These are phyloP conservation scores for Drosophila siamana DNA, from an alignment of 2,888 invertebrate species.

Conservation along the genomic window DNA sequence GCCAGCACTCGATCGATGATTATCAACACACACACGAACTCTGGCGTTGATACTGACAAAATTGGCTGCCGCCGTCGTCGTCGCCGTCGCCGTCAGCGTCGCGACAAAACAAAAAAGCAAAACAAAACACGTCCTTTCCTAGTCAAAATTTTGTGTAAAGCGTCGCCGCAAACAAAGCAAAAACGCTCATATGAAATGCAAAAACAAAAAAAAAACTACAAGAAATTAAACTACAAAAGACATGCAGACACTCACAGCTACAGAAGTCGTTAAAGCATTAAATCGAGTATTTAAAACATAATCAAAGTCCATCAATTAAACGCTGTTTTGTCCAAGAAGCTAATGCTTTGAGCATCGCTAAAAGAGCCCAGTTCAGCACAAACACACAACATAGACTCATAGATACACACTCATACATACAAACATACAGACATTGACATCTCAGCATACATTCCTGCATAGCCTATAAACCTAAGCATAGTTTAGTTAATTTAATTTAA, in stretches of 20 bases:
- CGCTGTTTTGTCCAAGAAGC: slow-evolving; percentile 16
- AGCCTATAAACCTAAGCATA: slow-evolving; percentile 67
- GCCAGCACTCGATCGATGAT: background rate
- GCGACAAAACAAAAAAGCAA: slow-evolving; percentile 13
- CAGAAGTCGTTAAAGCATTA: slow-evolving; percentile 27
- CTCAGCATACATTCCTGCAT: slow-evolving; percentile 69
- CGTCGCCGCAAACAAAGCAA: slow-evolving; percentile 12
- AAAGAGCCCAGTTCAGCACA: slow-evolving; percentile 45
- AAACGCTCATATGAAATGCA: slow-evolving; percentile 52
- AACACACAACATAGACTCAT: slow-evolving; percentile 26
- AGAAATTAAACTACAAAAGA: slow-evolving; percentile 8
- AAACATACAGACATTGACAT: slow-evolving; percentile 34
- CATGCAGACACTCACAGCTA: slow-evolving; percentile 10
- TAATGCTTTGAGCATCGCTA: slow-evolving; percentile 26
- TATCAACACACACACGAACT: slow-evolving; percentile 5
- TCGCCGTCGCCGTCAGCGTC: background rate
- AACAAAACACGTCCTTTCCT: slow-evolving; percentile 79
- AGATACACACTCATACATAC: slow-evolving; percentile 19
- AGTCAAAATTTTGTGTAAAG: slow-evolving; percentile 83
- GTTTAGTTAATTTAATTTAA: slow-evolving; percentile 80
- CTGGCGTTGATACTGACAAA: slow-evolving; percentile 4
- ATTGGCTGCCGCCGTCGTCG: slow-evolving; percentile 6
- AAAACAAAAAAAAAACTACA: slow-evolving; percentile 5
- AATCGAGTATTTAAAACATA: slow-evolving; percentile 25
- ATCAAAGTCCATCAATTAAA: slow-evolving; percentile 29